These are phyloP conservation scores for Sebastes diaconus DNA, from an alignment of 2,797 vertebrate genomes.

Conservation along the genomic window DNA sequence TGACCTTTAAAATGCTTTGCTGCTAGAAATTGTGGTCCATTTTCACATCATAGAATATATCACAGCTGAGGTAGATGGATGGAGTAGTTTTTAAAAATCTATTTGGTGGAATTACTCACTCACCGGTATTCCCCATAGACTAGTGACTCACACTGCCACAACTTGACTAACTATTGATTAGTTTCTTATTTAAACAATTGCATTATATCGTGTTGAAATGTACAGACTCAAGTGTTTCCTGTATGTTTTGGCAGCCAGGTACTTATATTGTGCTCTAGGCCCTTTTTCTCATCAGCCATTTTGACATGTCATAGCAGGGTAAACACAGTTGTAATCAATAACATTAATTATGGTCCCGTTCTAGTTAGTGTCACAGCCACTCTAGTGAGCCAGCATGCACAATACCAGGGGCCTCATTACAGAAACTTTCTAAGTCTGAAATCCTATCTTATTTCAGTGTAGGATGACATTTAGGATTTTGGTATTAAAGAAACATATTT, in stretches of 20 bases:
- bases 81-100: neutral
- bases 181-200: neutral
- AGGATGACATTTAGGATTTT: no score
- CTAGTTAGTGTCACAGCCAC: neutral
- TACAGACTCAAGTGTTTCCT: neutral
- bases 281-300: neutral
- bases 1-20: slow-evolving; percentile 1
- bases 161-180: neutral
- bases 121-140: neutral
- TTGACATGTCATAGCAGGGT: neutral
- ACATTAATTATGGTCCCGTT: neutral
- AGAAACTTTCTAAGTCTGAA: no score
- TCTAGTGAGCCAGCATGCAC: neutral
- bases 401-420: no score
- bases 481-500: no score
- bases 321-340: neutral
- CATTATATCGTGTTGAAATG: neutral
- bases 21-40: neutral
- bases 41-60: neutral
- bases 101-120: neutral
- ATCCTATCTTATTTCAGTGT: no score
- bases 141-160: neutral
- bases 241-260: neutral
- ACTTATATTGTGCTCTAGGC: neutral
- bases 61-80: neutral